Conservation (phyloP, 2,113 vertebrate genomes). For the Tonatia bakeri region DNA sequence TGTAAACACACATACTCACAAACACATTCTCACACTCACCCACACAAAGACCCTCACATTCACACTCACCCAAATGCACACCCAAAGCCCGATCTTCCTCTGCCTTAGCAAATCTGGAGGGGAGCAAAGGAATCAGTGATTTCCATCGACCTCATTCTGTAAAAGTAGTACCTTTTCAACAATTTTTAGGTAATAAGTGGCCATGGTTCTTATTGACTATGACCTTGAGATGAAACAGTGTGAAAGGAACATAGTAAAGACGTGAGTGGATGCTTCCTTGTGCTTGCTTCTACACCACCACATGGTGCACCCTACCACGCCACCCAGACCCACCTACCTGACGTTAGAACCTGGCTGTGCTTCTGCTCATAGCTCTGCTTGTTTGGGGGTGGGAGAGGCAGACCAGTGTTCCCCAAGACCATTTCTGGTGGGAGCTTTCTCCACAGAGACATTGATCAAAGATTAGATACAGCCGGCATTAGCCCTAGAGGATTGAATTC, state of each 20-base stretch:
- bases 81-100: neutral
- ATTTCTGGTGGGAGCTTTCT: constrained; percentile 3
- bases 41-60: neutral
- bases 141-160: neutral
- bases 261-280: neutral
- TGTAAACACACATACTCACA: neutral
- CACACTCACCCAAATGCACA: neutral
- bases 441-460: constrained; percentile 28
- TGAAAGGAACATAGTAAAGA: neutral
- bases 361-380: neutral
- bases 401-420: neutral
- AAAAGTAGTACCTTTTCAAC: neutral
- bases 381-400: neutral
- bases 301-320: neutral
- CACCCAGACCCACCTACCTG: neutral
- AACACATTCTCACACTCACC: neutral
- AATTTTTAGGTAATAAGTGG: neutral
- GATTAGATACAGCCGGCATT: constrained; percentile 31
- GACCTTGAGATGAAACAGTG: neutral
- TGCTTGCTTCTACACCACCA: neutral
- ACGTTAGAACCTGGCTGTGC: neutral
- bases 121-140: neutral
- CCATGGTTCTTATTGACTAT: neutral
- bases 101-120: neutral
- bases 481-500: constrained; percentile 23